phyloP scores from a whole-genome alignment of 2,797 vertebrate genomes.

The Characodon lateralis region DNA sequence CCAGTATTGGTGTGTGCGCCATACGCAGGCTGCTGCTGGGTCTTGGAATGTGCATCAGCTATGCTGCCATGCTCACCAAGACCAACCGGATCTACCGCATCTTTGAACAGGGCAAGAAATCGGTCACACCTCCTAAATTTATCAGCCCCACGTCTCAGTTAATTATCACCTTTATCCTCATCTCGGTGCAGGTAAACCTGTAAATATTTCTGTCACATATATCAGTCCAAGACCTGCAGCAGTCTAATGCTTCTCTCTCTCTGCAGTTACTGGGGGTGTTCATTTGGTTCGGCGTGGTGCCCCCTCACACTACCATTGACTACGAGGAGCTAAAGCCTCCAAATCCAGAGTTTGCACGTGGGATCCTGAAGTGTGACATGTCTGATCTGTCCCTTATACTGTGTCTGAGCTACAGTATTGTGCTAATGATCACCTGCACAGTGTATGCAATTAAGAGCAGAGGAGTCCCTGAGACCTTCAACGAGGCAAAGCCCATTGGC shows the following conservation, averaged over 20 bases:
- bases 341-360: conserved; percentile 87
- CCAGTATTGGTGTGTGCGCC: conserved; percentile 81
- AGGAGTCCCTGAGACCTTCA: conserved; percentile 97
- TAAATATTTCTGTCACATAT: neutral
- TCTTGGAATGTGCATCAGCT: conserved; percentile 96
- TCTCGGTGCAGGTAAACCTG: conserved; percentile 79
- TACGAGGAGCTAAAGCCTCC: conserved; percentile 89
- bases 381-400: conserved; percentile 95
- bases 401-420: conserved; percentile 95
- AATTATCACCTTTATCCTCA: conserved; percentile 88
- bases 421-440: conserved; percentile 97
- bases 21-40: conserved; percentile 88
- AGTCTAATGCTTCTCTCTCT: conserved; percentile 21
- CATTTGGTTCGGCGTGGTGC: conserved; percentile 86
- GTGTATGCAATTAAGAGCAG: conserved; percentile 97
- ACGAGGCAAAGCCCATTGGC: conserved; percentile 97
- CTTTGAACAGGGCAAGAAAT: conserved; percentile 97
- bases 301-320: conserved; percentile 88
- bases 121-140: conserved; percentile 89
- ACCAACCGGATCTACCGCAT: conserved; percentile 98
- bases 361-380: conserved; percentile 95
- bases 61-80: conserved; percentile 95
- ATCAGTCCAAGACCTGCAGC: neutral
- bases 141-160: conserved; percentile 92
- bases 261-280: conserved; percentile 80